These are phyloP conservation scores for Vanessa atalanta DNA, from an alignment of 1,140 invertebrate species.

Conservation along the genomic window DNA sequence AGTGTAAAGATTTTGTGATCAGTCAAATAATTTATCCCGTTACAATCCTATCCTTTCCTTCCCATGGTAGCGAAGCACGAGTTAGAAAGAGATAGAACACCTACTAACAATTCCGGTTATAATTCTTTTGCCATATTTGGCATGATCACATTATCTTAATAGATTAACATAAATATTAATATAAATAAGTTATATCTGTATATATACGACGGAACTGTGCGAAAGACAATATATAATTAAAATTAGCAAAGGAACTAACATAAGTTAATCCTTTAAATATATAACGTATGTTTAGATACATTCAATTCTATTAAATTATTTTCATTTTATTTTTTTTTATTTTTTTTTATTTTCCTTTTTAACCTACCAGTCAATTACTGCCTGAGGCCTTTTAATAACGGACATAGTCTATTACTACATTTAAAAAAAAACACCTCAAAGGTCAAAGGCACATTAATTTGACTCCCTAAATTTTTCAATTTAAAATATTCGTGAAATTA, in stretches of 20 bases:
- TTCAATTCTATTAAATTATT: conserved; percentile 59
- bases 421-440: not conserved
- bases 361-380: conserved; percentile 74
- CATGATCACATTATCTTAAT: conserved; percentile 16
- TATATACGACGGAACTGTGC: conserved; percentile 52
- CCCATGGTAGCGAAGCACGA: not conserved
- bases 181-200: conserved; percentile 38
- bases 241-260: conserved; percentile 22
- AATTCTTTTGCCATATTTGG: not conserved
- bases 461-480: conserved; percentile 79
- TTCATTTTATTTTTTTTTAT: conserved; percentile 54
- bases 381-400: conserved; percentile 19
- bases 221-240: conserved; percentile 60
- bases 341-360: conserved; percentile 40
- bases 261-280: conserved; percentile 27
- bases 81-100: not conserved
- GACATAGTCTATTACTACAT: conserved; percentile 1
- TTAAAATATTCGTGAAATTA: conserved; percentile 59
- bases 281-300: conserved; percentile 32
- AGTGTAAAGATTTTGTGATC: conserved; percentile 10
- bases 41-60: not conserved
- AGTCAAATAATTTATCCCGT: not conserved
- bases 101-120: not conserved
- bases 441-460: conserved; percentile 49
- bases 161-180: not conserved